Evolutionary conservation across 2,113 vertebrate genomes (phyloP).

Genomic region (Pseudorasbora parva): DNA sequence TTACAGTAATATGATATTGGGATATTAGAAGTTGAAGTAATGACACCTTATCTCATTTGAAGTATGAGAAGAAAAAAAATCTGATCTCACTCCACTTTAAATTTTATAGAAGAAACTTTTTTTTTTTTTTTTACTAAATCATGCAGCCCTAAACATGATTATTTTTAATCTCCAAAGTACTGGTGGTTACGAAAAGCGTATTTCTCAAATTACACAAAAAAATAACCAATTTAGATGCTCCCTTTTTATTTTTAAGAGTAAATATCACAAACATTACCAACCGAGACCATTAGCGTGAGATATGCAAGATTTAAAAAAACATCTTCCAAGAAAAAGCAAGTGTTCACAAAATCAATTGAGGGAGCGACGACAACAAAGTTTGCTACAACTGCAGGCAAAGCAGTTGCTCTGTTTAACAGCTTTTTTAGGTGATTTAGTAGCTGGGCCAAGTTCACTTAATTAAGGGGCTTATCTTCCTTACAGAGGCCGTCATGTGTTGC

Average conservation of each 20-base stretch:
- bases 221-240: background rate
- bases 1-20: too few relatives aligned
- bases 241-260: background rate
- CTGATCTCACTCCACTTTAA: background rate
- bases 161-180: background rate
- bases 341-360: background rate
- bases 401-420: slow-evolving; percentile 28
- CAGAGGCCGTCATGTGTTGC: slow-evolving; percentile 40
- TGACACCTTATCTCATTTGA: too few relatives aligned
- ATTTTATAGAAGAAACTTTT: too few relatives aligned
- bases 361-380: background rate
- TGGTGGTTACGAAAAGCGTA: background rate
- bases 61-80: too few relatives aligned
- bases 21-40: too few relatives aligned
- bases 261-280: background rate
- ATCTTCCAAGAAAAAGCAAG: background rate
- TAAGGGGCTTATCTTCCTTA: slow-evolving; percentile 49
- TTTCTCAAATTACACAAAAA: background rate
- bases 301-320: background rate
- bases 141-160: background rate
- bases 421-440: slow-evolving; percentile 21
- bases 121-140: background rate
- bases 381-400: slow-evolving; percentile 37
- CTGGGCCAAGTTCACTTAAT: slow-evolving; percentile 43
- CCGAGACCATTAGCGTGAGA: background rate